phyloP scores from a whole-genome alignment of 2,113 vertebrate species.

The Oryzias celebensis region DNA sequence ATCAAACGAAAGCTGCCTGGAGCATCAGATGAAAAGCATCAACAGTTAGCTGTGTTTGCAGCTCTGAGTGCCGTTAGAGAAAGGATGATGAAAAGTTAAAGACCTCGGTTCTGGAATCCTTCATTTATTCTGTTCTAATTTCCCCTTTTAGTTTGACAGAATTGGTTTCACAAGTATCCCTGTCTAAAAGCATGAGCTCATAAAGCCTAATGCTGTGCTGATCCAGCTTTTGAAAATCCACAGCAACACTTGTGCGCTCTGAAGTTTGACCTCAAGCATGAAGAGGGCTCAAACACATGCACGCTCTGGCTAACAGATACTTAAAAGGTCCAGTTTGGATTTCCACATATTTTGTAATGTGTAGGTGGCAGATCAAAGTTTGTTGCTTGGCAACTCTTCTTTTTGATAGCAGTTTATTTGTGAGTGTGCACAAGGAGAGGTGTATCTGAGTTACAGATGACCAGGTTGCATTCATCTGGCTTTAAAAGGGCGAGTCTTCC shows the following conservation, averaged over 20 bases:
- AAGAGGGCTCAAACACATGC: background rate
- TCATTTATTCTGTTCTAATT: constrained; percentile 1
- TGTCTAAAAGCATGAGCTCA: background rate
- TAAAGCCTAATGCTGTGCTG: background rate
- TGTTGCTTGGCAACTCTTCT: constrained; percentile 69
- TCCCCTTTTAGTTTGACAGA: background rate
- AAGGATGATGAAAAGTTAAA: background rate
- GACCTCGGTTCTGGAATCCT: background rate
- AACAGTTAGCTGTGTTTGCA: constrained; percentile 1
- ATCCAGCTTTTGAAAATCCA: background rate
- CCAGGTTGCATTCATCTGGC: constrained; percentile 6
- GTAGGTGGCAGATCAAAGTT: constrained; percentile 63
- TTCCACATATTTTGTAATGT: constrained; percentile 62
- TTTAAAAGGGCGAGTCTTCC: background rate
- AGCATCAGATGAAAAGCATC: background rate
- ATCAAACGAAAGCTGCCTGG: background rate
- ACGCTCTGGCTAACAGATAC: constrained; percentile 25
- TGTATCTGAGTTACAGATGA: constrained; percentile 38
- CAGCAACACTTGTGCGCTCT: background rate
- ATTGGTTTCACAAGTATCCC: background rate
- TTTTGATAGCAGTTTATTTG: constrained; percentile 37
- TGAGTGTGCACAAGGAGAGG: constrained; percentile 13
- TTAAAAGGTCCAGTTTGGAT: constrained; percentile 10
- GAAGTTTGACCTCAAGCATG: background rate
- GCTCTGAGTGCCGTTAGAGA: background rate